Percentiles rank a stretch among this genome's conserved stretches.
These are phyloP conservation scores for Megaustenia siamemsis DNA, from an alignment of 2,888 invertebrate genomes.

Conservation along the genomic window DNA sequence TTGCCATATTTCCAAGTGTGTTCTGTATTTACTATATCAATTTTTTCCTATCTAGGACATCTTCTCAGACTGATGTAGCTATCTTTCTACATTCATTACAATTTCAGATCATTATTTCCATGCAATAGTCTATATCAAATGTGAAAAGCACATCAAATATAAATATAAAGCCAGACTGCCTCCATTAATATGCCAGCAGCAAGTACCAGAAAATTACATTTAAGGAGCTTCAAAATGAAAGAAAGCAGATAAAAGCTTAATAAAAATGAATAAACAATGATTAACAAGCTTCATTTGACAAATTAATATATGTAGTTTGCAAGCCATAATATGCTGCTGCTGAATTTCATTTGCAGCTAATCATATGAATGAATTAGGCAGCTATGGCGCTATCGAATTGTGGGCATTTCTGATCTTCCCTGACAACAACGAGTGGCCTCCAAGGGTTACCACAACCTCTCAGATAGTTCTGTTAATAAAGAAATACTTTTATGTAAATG, in stretches of 20 bases:
- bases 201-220: not conserved
- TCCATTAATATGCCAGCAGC: too few relatives aligned
- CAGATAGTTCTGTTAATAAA: conserved; percentile 56
- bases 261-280: not conserved
- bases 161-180: too few relatives aligned
- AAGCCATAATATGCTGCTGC: not conserved
- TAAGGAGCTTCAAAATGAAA: not conserved
- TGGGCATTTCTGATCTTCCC: conserved; percentile 59
- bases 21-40: too few relatives aligned
- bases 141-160: too few relatives aligned
- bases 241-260: not conserved
- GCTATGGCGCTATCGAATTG: conserved; percentile 60
- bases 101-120: too few relatives aligned
- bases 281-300: not conserved
- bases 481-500: too few relatives aligned
- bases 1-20: too few relatives aligned
- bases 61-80: too few relatives aligned
- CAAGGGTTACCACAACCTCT: conserved; percentile 50
- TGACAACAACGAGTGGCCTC: conserved; percentile 60
- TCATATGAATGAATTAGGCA: conserved; percentile 54
- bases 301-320: not conserved
- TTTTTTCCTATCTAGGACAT: too few relatives aligned
- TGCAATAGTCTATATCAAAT: too few relatives aligned
- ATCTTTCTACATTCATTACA: too few relatives aligned
- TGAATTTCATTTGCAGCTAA: not conserved